phyloP scores from a whole-genome alignment of 2,797 vertebrate genomes.

The Neostethus bicornis region DNA sequence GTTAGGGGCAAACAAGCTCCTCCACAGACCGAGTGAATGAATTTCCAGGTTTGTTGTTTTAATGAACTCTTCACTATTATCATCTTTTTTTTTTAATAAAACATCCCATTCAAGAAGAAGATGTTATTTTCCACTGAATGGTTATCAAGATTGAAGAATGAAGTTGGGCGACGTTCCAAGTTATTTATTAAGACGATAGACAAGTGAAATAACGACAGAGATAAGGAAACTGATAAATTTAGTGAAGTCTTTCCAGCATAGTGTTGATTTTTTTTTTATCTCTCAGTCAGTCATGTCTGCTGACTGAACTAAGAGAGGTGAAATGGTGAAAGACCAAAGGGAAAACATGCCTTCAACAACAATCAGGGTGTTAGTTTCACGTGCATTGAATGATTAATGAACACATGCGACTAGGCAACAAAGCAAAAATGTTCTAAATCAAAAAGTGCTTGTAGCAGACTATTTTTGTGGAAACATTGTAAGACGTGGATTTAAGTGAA shows the following conservation, averaged over 20 bases:
- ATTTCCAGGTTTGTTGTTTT: slow-evolving; percentile 57
- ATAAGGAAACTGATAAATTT: background rate
- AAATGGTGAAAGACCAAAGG: slow-evolving; percentile 36
- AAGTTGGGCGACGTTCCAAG: background rate
- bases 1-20: slow-evolving; percentile 59
- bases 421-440: slow-evolving; percentile 59
- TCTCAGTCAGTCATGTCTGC: slow-evolving; percentile 32
- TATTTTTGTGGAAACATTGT: too few species aligned
- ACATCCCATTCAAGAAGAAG: slow-evolving; percentile 29
- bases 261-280: slow-evolving; percentile 37
- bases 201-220: slow-evolving; percentile 1
- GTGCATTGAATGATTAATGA: slow-evolving; percentile 39
- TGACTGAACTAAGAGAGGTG: slow-evolving; percentile 33
- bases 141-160: background rate
- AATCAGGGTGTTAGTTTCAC: slow-evolving; percentile 41
- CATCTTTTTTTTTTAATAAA: slow-evolving; percentile 58
- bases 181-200: background rate
- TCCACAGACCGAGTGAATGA: slow-evolving; percentile 41
- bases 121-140: slow-evolving; percentile 18
- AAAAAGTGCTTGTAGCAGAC: too few species aligned
- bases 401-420: slow-evolving; percentile 48
- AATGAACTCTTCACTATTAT: slow-evolving; percentile 56
- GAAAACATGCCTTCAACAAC: slow-evolving; percentile 39
- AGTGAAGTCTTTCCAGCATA: slow-evolving; percentile 1
- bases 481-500: slow-evolving; percentile 24